Base-by-base conservation (phyloP, 2,113 vertebrate species). In the Oriolus oriolus region DNA sequence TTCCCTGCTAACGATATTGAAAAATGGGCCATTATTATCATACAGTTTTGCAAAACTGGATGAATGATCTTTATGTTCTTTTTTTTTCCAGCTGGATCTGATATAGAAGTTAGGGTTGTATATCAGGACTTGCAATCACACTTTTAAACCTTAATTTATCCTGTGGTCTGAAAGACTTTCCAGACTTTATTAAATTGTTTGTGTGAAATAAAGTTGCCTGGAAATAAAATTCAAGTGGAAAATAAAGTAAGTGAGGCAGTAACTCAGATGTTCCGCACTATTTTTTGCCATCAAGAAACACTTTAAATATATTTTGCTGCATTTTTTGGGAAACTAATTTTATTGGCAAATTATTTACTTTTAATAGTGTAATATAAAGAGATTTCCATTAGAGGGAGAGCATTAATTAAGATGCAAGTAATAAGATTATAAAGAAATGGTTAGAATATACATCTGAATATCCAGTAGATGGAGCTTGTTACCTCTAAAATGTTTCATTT, bases 381-480 rank as follows among this genome's bases (percentile, higher is more conserved):
- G 4, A 39, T 47, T 90, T 92, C 7, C 11, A 42, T 77, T 20
- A 68, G 6, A 68, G 3, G 16, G 19, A 69, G 8, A n/a, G 1
- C 26, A 27, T 24, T 91, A 84, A 89, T 45, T 70, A 66, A 28
- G 15, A 45, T 33, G 13, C 16, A 79, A 76, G 17, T 24, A 79
- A 33, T 45, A 86, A 21, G 10, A 50, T 12, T 9, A 71, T 8
- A 73, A 79, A 80, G 16, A 65, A 69, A 50, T 54, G 14, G 16
- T 84, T 16, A 41, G 53, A 52, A 33, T 49, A 50, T 65, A 26
- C 47, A 69, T 69, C 54, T 73, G 49, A 90, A 82, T 66, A 78
- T 82, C 98, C 98, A 98, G 97, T 92, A 98, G 98, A 95, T 98
- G 98, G 98, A 97, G 50, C 73, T 79, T 90, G 44, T 93, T 57